Percentiles rank a stretch among this genome's conserved stretches.
These are phyloP conservation scores for Pollachius pollachius DNA, from an alignment of 2,113 vertebrate genomes.

Conservation along the genomic window DNA sequence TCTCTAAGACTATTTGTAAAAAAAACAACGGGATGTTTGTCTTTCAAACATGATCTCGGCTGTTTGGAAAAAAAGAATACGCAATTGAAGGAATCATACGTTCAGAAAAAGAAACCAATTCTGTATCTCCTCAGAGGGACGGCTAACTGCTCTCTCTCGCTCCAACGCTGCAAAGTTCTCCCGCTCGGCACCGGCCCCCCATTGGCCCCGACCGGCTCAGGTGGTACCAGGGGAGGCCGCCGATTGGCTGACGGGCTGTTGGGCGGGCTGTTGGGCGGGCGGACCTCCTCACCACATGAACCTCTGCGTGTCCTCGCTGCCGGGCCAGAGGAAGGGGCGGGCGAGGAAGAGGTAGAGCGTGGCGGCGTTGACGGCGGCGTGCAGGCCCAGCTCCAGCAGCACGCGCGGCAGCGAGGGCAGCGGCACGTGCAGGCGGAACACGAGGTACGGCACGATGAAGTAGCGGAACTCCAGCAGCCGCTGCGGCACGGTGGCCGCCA, in stretches of 20 bases:
- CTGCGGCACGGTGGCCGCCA: conserved; percentile 83
- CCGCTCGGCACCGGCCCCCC: too few species aligned
- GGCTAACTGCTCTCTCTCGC: too few species aligned
- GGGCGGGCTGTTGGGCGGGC: not conserved
- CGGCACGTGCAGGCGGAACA: conserved; percentile 89
- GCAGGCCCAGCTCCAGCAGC: conserved; percentile 80
- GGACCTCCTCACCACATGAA: conserved; percentile 90
- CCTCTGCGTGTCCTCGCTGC: conserved; percentile 82
- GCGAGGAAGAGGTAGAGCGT: conserved; percentile 87
- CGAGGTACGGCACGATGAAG: conserved; percentile 91
- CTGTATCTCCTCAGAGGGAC: too few species aligned
- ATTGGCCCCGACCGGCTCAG: not conserved
- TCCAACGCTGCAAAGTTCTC: too few species aligned
- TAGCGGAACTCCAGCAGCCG: conserved; percentile 96
- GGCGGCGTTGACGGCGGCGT: conserved; percentile 78
- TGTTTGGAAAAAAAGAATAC: too few species aligned
- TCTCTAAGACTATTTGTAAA: too few species aligned
- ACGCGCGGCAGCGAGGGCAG: conserved; percentile 79
- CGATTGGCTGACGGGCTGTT: not conserved
- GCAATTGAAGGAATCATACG: too few species aligned
- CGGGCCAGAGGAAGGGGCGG: conserved; percentile 88
- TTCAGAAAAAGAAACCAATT: too few species aligned
- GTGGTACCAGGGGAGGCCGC: not conserved
- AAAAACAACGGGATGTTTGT: too few species aligned
- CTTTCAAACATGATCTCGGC: too few species aligned